Base-by-base conservation (phyloP, 1,140 invertebrate species). In the Oreohelix idahoensis region DNA sequence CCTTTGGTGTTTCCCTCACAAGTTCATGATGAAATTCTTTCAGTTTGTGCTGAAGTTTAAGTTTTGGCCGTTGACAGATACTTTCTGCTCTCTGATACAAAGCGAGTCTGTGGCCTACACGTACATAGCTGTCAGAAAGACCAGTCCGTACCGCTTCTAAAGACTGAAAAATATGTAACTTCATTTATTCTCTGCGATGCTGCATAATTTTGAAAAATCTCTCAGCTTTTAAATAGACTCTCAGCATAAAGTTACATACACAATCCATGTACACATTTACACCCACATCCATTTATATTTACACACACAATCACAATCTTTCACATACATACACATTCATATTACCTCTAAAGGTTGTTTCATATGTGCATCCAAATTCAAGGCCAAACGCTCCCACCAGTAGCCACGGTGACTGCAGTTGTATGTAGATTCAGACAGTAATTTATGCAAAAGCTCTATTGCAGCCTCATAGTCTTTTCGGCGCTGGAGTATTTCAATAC, bases 341-440 rank as follows among this genome's bases (percentile, higher is more conserved):
- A n/a, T 71, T 81, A 92, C 91, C 88, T 93, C 78, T 70, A 86
- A 76, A n/a, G 89, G 91, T 76, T 90, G 87, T 87, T 94, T 94
- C 39, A 94, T 87, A 90, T 94, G 94, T 70, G 90, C 91, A 66
- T 94, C 93, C 26, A 93, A 89, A 84, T 94, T 94, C 0, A 94
- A 88, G 23, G 94, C 91, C 32, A 94, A 85, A 80, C 94, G 86
- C 83, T 94, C 94, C 87, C 91, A 94, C 94, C 93, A 94, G 39
- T 92, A 89, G 20, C 94, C 94, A 45, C 93, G 88, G 83, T 93
- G 93, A 69, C 93, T 89, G 36, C 84, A 81, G 69, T 92, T 89
- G 84, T 94, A 93, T 0, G 91, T 84, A 1, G 88, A 84, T 87
- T 94, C 94, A 0, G 73, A 81, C 20, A 95, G 88, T 8, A 94